phyloP scores from a whole-genome alignment of 2,888 invertebrate genomes.

The Euzetes globulus region DNA sequence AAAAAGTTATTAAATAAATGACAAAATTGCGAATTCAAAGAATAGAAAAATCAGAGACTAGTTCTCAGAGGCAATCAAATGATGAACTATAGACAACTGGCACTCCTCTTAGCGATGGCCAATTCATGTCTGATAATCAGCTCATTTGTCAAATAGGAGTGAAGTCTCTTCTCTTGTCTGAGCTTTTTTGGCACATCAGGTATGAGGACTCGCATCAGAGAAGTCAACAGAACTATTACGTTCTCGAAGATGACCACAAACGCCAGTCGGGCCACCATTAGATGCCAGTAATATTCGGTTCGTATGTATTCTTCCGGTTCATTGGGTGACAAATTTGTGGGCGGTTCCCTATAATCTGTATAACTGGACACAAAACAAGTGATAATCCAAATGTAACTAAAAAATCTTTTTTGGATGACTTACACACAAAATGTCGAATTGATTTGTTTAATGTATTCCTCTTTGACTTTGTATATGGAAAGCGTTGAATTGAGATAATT shows the following conservation, averaged over 20 bases:
- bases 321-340: conserved; percentile 48
- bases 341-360: conserved; percentile 73
- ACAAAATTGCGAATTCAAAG: too few species aligned
- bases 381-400: neutral
- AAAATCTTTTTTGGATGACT: neutral
- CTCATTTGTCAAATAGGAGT: conserved; percentile 82
- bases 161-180: conserved; percentile 74
- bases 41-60: too few species aligned
- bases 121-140: conserved; percentile 76
- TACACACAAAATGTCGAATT: conserved; percentile 28
- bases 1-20: too few species aligned
- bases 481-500: conserved; percentile 77
- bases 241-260: conserved; percentile 95
- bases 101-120: neutral
- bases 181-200: conserved; percentile 81
- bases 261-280: conserved; percentile 76
- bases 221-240: conserved; percentile 80
- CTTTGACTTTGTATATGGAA: conserved; percentile 62
- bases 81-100: neutral
- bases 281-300: conserved; percentile 84
- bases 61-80: neutral
- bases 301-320: conserved; percentile 59
- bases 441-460: neutral
- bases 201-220: conserved; percentile 81
- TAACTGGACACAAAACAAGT: conserved; percentile 55